These are phyloP conservation scores for Penaeus monodon DNA, from an alignment of 2,888 invertebrate genomes.

Conservation along the genomic window DNA sequence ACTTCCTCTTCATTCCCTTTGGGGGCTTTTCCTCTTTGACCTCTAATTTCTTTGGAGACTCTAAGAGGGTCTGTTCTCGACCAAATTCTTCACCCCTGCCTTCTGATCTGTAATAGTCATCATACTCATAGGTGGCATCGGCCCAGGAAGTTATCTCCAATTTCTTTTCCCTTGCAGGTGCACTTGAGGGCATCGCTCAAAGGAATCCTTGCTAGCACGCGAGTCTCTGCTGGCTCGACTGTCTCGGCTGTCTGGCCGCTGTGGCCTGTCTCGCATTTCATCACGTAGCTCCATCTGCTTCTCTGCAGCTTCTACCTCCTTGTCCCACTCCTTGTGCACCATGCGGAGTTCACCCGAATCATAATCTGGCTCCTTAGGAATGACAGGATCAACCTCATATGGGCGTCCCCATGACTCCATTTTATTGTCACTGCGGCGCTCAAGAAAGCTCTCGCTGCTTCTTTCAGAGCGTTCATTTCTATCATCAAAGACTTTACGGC, in stretches of 20 bases:
- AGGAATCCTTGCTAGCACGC: constrained; percentile 55
- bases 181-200: constrained; percentile 28
- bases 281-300: constrained; percentile 47
- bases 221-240: constrained; percentile 60
- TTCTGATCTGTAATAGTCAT: constrained; percentile 51
- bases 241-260: constrained; percentile 60
- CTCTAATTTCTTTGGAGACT: constrained; percentile 45
- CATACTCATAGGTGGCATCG: constrained; percentile 60
- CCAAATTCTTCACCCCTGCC: constrained; percentile 34
- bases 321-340: constrained; percentile 59
- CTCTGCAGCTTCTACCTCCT: constrained; percentile 54
- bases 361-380: constrained; percentile 23
- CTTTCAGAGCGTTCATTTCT: constrained; percentile 26
- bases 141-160: constrained; percentile 62
- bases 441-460: constrained; percentile 28
- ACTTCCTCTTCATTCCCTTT: constrained; percentile 25
- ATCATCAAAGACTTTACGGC: constrained; percentile 42
- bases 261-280: constrained; percentile 52
- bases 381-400: constrained; percentile 30
- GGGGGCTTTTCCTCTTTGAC: constrained; percentile 38
- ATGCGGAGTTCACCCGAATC: constrained; percentile 35
- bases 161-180: constrained; percentile 55
- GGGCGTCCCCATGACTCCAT: constrained; percentile 32
- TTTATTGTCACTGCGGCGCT: constrained; percentile 37
- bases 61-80: constrained; percentile 30